A percentile compares a stretch with the other conserved stretches of the same genome.
Evolutionary conservation across 2,797 vertebrate species (phyloP).

Genomic region (Malacoctenus gilli): DNA sequence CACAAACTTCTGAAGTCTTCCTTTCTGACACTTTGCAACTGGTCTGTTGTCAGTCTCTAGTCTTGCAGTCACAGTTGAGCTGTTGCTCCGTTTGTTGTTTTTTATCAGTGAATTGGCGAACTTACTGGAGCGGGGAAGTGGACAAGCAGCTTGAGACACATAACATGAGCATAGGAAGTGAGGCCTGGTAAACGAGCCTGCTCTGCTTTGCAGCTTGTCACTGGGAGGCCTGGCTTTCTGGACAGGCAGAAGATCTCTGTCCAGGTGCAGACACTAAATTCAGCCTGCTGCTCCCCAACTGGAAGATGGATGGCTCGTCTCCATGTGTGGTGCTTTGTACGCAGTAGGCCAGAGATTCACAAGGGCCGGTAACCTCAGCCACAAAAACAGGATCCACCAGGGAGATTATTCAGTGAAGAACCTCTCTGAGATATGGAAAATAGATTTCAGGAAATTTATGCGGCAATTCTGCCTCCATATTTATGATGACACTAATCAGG

Average conservation of each 20-base stretch:
- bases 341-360: constrained; percentile 46
- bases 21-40: too few relatives aligned
- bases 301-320: constrained; percentile 63
- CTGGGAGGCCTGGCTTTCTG: constrained; percentile 60
- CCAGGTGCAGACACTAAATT: constrained; percentile 81
- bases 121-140: neutral
- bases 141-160: constrained; percentile 21
- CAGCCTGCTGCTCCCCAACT: constrained; percentile 53
- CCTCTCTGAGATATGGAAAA: constrained; percentile 12
- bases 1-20: too few relatives aligned
- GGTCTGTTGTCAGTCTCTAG: too few relatives aligned
- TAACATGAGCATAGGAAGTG: constrained; percentile 40
- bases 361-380: constrained; percentile 37
- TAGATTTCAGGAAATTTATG: neutral
- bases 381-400: constrained; percentile 30
- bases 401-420: constrained; percentile 19
- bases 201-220: constrained; percentile 75
- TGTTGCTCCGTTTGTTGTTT: constrained; percentile 6
- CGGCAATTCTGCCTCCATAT: constrained; percentile 5
- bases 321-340: constrained; percentile 62
- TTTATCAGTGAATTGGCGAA: constrained; percentile 2
- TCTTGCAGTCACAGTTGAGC: too few relatives aligned
- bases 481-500: neutral
- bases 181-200: constrained; percentile 61
- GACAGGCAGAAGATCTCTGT: constrained; percentile 64